Evolutionary conservation across 2,797 vertebrate genomes (phyloP).

Genomic region (Squalus acanthias): DNA sequence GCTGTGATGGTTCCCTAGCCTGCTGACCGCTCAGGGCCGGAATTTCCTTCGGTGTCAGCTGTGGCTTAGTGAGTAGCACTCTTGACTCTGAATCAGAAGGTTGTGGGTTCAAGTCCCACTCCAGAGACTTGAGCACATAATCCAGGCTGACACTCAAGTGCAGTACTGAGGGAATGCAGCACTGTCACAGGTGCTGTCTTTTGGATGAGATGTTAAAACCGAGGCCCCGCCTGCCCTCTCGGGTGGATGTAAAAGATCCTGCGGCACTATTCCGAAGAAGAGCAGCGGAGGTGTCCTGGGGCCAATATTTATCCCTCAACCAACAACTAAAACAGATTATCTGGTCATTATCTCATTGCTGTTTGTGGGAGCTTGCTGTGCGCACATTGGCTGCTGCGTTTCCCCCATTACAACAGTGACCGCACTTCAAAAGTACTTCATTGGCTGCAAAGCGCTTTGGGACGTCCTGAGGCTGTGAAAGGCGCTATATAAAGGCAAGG

Average conservation of each 20-base stretch:
- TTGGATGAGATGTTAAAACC: not conserved
- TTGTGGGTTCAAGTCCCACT: not conserved
- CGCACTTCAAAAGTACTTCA: too few species aligned
- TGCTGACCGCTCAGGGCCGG: not conserved
- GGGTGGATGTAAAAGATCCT: not conserved
- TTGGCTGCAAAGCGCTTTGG: too few species aligned
- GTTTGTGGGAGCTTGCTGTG: not conserved
- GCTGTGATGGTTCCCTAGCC: not conserved
- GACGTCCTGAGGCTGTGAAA: too few species aligned
- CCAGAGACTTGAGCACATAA: not conserved
- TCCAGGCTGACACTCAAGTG: not conserved
- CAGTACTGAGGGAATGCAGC: not conserved
- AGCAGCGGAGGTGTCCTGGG: not conserved
- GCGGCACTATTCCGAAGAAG: not conserved
- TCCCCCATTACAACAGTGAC: not conserved
- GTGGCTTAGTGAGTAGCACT: not conserved
- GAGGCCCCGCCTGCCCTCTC: not conserved
- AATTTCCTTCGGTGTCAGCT: not conserved
- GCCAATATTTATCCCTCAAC: not conserved
- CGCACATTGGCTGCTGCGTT: not conserved
- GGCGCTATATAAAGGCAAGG: too few species aligned
- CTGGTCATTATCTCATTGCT: not conserved
- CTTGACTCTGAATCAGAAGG: not conserved
- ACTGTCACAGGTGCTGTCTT: not conserved
- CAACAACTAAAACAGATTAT: not conserved